These are phyloP conservation scores for Struthio camelus DNA, from an alignment of 2,113 vertebrate species.

Conservation along the genomic window DNA sequence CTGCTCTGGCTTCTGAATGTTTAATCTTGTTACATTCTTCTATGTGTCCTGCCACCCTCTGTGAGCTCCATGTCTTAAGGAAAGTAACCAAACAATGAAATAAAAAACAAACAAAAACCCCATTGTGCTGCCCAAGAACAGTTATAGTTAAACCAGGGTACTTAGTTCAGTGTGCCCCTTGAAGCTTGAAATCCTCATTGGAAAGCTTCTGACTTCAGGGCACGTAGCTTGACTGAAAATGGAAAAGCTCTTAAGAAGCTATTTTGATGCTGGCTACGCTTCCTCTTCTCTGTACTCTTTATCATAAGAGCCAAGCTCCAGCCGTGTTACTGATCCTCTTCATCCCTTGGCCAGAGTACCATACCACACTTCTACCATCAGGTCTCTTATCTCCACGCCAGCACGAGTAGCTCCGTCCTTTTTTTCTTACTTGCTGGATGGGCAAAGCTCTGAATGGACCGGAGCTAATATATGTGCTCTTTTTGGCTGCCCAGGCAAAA, in stretches of 20 bases:
- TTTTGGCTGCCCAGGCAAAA: constrained; percentile 23
- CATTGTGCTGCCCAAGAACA: not conserved
- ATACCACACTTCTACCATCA: constrained; percentile 5
- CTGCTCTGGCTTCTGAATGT: not conserved
- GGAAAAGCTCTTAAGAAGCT: not conserved
- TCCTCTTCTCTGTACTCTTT: not conserved
- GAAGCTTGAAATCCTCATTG: not conserved
- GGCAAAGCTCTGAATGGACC: constrained; percentile 24
- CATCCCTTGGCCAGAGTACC: constrained; percentile 16
- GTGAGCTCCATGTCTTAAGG: not conserved
- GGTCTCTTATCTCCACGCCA: constrained; percentile 10
- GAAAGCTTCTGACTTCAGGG: not conserved
- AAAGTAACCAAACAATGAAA: not conserved
- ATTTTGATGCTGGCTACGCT: not conserved
- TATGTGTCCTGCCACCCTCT: not conserved
- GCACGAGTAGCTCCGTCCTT: not conserved
- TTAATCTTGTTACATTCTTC: not conserved
- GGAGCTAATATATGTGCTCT: constrained; percentile 17
- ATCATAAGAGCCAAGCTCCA: not conserved
- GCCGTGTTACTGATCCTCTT: not conserved
- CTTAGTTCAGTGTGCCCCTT: not conserved
- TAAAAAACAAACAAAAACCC: not conserved
- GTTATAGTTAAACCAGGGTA: not conserved
- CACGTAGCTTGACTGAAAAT: not conserved
- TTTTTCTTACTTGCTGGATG: constrained; percentile 29